Conservation (phyloP, 2,113 vertebrate genomes). For the Bos indicus region DNA sequence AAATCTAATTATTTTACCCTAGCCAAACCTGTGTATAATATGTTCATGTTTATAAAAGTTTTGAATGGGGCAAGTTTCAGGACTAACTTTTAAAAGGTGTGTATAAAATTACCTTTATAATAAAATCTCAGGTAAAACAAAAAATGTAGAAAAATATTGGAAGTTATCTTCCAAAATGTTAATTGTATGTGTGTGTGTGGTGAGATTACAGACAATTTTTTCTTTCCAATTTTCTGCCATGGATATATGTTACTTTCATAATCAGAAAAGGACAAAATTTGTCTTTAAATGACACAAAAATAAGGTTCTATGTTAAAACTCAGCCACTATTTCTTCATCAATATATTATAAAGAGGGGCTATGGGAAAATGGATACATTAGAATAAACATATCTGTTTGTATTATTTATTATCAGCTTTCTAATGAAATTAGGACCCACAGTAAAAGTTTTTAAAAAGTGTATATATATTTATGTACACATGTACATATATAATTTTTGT, state of each 20-base stretch:
- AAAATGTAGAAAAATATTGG: neutral
- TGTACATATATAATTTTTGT: neutral
- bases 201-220: neutral
- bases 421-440: neutral
- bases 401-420: neutral
- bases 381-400: neutral
- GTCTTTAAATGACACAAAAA: neutral
- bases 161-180: neutral
- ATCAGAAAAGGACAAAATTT: neutral
- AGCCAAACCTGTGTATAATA: neutral
- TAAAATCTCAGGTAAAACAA: neutral
- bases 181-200: neutral
- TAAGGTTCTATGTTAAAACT: neutral
- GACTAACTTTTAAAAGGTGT: neutral
- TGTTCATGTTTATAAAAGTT: neutral
- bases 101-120: neutral
- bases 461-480: neutral
- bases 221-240: neutral
- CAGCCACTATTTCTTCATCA: neutral
- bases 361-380: neutral
- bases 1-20: neutral
- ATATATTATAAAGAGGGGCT: neutral
- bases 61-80: neutral
- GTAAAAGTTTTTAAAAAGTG: neutral
- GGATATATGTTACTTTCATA: neutral